A percentile compares a stretch with the other conserved stretches of the same genome.
These are phyloP conservation scores for Stenchaetothrips biformis DNA, from an alignment of 2,888 invertebrate species.

Conservation along the genomic window DNA sequence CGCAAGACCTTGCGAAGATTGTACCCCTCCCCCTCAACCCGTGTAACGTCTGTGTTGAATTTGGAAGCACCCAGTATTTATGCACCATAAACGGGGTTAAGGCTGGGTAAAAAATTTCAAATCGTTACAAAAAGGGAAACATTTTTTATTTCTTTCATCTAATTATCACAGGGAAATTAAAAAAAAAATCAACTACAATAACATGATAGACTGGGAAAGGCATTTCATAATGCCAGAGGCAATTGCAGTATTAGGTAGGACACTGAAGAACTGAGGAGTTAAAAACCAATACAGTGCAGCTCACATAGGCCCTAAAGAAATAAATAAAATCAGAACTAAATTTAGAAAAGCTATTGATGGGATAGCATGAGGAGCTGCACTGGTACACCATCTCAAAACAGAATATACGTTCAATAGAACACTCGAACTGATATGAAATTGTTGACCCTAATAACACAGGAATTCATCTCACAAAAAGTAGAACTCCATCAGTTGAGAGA, in stretches of 20 bases:
- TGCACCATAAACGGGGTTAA: too few relatives aligned
- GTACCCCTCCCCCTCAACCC: too few relatives aligned
- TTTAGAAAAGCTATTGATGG: neutral
- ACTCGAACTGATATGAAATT: constrained; percentile 11
- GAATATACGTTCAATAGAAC: constrained; percentile 16
- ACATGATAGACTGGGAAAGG: constrained; percentile 24
- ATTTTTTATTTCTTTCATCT: constrained; percentile 33
- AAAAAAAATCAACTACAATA: constrained; percentile 29
- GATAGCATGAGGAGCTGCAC: neutral
- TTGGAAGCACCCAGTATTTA: too few relatives aligned
- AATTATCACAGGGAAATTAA: constrained; percentile 36
- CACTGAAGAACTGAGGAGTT: constrained; percentile 20
- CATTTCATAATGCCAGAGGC: constrained; percentile 3
- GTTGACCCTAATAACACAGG: constrained; percentile 9
- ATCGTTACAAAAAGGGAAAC: constrained; percentile 30
- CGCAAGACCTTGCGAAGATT: too few relatives aligned
- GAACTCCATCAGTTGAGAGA: constrained; percentile 9
- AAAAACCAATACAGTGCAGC: neutral
- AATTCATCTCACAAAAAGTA: constrained; percentile 7
- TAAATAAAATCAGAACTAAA: constrained; percentile 1
- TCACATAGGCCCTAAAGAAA: constrained; percentile 4
- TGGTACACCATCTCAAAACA: neutral
- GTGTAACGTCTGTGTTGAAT: too few relatives aligned
- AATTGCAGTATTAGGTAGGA: constrained; percentile 14
- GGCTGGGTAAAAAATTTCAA: too few relatives aligned